Evolutionary conservation across 2,888 invertebrate genomes (phyloP), one percentile per base, ranked within the genome.

Genomic region (Dynastes hyllus): DNA sequence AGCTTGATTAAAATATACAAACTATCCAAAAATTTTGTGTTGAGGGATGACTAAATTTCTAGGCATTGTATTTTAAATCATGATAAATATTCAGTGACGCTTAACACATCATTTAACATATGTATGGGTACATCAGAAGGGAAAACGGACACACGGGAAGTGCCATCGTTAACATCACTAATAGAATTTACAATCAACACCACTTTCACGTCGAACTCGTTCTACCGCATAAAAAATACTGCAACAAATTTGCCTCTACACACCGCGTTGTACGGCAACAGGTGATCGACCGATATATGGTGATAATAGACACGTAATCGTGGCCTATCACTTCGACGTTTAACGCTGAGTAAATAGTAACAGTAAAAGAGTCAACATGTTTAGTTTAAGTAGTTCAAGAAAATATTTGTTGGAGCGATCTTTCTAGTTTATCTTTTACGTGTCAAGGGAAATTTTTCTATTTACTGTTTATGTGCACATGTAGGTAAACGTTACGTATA

Each of bases 261-360:
- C 55, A 6, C 16, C 55, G 16, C n/a, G 5, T n/a, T n/a, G 2
- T 55, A 9, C 29, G 8, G 65, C 13, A n/a, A 65, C 65, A 65
- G 65, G 65, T 65, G 65, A 65, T 65, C 37, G 65, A 65, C 65
- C 65, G 65, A 65, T 65, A 65, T 65, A 65, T 65, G 65, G 37
- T 29, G 65, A 65, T 55, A 55, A 55, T 55, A 16, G 55, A 55
- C n/a, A n/a, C 55, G 55, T 55, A 55, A 55, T 32, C 65, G 40
- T 65, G 4, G 22, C 61, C 65, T 65, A 65, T 65, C 65, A 37
- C 65, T 65, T 65, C 32, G 37, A 65, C 32, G n/a, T 32, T 55
- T 29, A 37, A 37, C n/a, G 65, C 9, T 65, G 37, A 32, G 37
- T 65, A 65, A 65, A 65, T 32, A 65, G 32, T 9, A 65, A 37